A percentile compares a stretch with the other conserved stretches of the same genome.
Evolutionary conservation across 2,888 invertebrate species (phyloP).

Genomic region (Isotomurus palustris): DNA sequence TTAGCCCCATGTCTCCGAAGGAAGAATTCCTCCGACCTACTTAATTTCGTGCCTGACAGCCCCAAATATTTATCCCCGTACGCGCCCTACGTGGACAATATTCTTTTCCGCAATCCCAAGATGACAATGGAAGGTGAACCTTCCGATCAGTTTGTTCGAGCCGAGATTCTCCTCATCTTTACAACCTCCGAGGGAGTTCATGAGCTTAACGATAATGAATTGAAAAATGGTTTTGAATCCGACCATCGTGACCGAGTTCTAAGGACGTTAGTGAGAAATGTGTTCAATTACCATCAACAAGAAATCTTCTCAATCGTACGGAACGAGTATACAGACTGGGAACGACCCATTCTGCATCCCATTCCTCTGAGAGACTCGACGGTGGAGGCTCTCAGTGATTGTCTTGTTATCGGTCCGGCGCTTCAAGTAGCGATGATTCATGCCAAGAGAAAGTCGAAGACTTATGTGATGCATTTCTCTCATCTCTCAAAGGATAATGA

Average conservation of each 20-base stretch:
- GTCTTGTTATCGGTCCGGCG: slow-evolving; percentile 78
- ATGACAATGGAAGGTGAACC: slow-evolving; percentile 44
- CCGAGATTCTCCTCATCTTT: slow-evolving; percentile 50
- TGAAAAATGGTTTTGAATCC: slow-evolving; percentile 69
- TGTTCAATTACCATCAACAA: slow-evolving; percentile 90
- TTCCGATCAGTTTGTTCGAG: slow-evolving; percentile 41
- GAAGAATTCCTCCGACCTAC: slow-evolving; percentile 59
- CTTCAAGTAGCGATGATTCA: slow-evolving; percentile 43
- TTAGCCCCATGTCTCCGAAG: slow-evolving; percentile 58
- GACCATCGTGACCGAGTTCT: slow-evolving; percentile 76
- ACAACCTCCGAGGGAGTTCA: slow-evolving; percentile 53
- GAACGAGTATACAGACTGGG: slow-evolving; percentile 94
- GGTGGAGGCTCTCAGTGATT: slow-evolving; percentile 86
- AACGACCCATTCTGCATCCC: slow-evolving; percentile 67
- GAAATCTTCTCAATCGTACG: slow-evolving; percentile 95
- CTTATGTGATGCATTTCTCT: slow-evolving; percentile 44
- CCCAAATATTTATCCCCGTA: slow-evolving; percentile 44
- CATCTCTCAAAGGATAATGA: slow-evolving; percentile 42
- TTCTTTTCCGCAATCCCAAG: slow-evolving; percentile 47
- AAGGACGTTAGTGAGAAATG: slow-evolving; percentile 87
- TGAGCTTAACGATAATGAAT: slow-evolving; percentile 65
- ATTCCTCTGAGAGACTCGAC: slow-evolving; percentile 77
- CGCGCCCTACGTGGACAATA: slow-evolving; percentile 45
- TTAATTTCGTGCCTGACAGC: slow-evolving; percentile 49
- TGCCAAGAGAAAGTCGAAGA: slow-evolving; percentile 39